Evolutionary conservation across 2,888 invertebrate genomes (phyloP).

Genomic region (Chaetoderma sp.): DNA sequence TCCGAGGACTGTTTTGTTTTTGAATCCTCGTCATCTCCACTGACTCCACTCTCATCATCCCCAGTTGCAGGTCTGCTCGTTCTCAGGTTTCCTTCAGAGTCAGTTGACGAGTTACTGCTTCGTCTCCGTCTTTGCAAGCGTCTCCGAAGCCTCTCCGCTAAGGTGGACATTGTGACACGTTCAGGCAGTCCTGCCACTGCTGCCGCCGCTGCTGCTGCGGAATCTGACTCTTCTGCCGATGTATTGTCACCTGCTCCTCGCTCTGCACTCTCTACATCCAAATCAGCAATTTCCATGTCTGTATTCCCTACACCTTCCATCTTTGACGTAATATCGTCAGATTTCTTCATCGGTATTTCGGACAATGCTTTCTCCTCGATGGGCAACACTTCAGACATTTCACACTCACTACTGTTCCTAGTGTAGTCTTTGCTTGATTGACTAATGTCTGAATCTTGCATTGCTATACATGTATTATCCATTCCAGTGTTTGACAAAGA

Average conservation of each 20-base stretch:
- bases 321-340: too few relatives aligned
- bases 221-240: constrained; percentile 25
- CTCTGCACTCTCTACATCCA: constrained; percentile 22
- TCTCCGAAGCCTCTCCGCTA: background rate
- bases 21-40: constrained; percentile 1
- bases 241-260: constrained; percentile 25
- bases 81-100: constrained; percentile 21
- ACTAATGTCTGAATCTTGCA: too few relatives aligned
- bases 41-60: constrained; percentile 36
- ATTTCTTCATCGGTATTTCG: too few relatives aligned
- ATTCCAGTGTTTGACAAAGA: too few relatives aligned
- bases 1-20: constrained; percentile 13
- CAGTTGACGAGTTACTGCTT: too few relatives aligned
- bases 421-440: too few relatives aligned
- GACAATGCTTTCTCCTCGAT: too few relatives aligned
- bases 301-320: too few relatives aligned
- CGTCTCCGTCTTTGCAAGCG: too few relatives aligned
- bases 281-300: constrained; percentile 9
- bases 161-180: background rate
- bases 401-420: too few relatives aligned
- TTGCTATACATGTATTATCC: too few relatives aligned
- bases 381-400: too few relatives aligned
- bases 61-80: constrained; percentile 29
- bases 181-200: background rate
- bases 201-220: background rate